Evolutionary conservation across 2,888 invertebrate genomes (phyloP), one percentile per base, ranked within the genome.

Genomic region (Chaetogeoica ovagalla): DNA sequence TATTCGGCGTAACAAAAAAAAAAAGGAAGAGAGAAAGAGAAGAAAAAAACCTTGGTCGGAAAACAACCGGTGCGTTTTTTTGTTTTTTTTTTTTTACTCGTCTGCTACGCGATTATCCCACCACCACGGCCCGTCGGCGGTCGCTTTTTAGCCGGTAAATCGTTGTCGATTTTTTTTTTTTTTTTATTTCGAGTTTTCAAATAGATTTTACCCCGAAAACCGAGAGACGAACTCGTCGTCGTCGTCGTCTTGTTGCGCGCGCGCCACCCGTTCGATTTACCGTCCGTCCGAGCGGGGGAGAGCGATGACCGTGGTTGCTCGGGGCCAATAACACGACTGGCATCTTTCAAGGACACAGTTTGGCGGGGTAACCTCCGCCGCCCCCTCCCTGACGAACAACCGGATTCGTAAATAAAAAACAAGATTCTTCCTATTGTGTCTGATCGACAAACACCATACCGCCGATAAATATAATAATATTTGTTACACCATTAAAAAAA

Each of bases 291-390:
- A 39, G 37, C 62, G 71, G 71, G 70, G 70, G 79, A 79, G 79
- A 79, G 79, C 79, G 79, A 57, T 79, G 79, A 79, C 79, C 79
- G 79, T 79, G 62, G 55, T 70, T 13, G 79, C 79, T 79, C 55
- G 79, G 63, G 79, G 79, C 79, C 79, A 79, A 71, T 79, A 79
- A 79, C 79, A 71, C 79, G 70, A 13, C 79, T 71, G 79, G 70
- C 71, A 63, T 77, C 70, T 79, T 68, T 79, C 79, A 79, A 79
- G 79, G 79, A 79, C 79, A 70, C 79, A 62, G 79, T 79, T 79
- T 71, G 79, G 79, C 79, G 79, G 77, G 63, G 39, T 57, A 21
- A 59, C 77, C 57, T 37, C 76, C n/a, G 30, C 30, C 30, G 2
- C 66, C 15, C 55, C n/a, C 4, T 15, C 66, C 59, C 68, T 57